Evolutionary conservation across 2,113 vertebrate genomes (phyloP), one percentile per base, ranked within the genome.

Genomic region (Paramisgurnus dabryanus): DNA sequence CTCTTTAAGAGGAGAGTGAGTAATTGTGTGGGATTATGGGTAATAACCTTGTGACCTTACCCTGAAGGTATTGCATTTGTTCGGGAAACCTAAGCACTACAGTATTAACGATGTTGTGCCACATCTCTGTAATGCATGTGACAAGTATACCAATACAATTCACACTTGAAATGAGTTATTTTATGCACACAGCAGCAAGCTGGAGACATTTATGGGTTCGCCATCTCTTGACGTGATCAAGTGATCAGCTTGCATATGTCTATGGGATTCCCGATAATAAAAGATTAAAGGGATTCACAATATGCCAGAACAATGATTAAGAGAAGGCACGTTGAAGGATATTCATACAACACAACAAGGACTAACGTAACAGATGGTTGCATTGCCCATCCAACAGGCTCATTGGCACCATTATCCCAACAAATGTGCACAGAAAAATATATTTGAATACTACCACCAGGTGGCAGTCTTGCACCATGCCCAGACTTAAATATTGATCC

Each of bases 351-450:
- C 70, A 67, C 73, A 69, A 79, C 64, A 57, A 81, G 64, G 65
- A 81, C 81, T 65, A 78, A 27, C 39, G 69, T 71, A 81, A 80
- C 83, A 84, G 83, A 84, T 84, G 83, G 79, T 75, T 69, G 47
- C 80, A 65, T 75, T 79, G 71, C 79, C 73, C 72, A 74, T 84
- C 83, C 79, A 80, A 67, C 68, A 74, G 61, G 65, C 79, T 47
- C 7, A 55, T 72, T 70, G 74, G 76, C 79, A 73, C 61, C 7
- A 47, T 63, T 58, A 61, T 41, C 47, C 41, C 57, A 68, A 73
- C 40, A 10, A 74, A 61, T 78, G 68, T 74, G 83, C 58, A 27
- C 1, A 4, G 7, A 12, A 58, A 22, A 5, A 2, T 13, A 2
- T 13, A 60, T 15, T 57, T 13, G 40, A 4, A 50, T 45, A 9